A percentile compares a stretch with the other conserved stretches of the same genome.
These are phyloP conservation scores for Strix occidentalis DNA, from an alignment of 2,797 vertebrate genomes.

Conservation along the genomic window DNA sequence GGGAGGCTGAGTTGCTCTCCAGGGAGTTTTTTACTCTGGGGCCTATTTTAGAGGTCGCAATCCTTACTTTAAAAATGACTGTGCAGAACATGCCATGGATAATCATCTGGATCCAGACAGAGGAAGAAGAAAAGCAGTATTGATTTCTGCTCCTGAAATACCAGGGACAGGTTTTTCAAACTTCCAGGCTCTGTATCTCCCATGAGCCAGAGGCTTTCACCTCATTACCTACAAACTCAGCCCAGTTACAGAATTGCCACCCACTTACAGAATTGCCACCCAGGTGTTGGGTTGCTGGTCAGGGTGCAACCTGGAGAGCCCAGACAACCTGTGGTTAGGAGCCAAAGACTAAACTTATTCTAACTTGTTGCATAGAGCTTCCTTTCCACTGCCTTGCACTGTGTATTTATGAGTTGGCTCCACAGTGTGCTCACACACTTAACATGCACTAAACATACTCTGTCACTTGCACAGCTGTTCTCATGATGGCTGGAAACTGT, in stretches of 20 bases:
- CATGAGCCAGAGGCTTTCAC: neutral
- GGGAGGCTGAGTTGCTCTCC: neutral
- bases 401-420: accelerated
- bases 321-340: neutral
- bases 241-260: neutral
- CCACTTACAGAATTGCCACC: neutral
- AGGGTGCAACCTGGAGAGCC: neutral
- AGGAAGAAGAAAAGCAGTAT: neutral
- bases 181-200: neutral
- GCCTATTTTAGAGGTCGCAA: neutral
- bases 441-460: neutral
- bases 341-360: neutral
- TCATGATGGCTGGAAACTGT: neutral
- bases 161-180: neutral
- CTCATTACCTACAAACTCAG: neutral
- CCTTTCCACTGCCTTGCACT: neutral
- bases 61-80: neutral
- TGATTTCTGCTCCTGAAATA: neutral
- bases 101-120: neutral
- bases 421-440: neutral
- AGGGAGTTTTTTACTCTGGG: neutral
- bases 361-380: too few relatives aligned
- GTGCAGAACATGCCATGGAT: neutral
- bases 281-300: neutral
- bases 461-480: neutral